A percentile compares a stretch with the other conserved stretches of the same genome.
Evolutionary conservation across 2,797 vertebrate genomes (phyloP).

Genomic region (Valencia hispanica): DNA sequence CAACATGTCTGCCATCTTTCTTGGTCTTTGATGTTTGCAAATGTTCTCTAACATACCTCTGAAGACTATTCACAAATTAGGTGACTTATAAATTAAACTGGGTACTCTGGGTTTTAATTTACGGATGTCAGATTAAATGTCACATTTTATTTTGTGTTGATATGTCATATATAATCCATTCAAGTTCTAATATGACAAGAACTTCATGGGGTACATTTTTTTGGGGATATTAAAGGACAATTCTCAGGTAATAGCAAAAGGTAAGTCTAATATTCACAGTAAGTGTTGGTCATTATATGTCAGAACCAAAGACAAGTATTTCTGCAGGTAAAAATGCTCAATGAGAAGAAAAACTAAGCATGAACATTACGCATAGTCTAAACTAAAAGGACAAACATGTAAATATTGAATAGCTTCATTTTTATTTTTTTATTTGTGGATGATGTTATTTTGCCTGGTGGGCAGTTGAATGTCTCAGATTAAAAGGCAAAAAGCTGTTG

Average conservation of each 20-base stretch:
- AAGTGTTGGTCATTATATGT: neutral
- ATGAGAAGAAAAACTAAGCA: neutral
- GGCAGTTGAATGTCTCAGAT: conserved; percentile 27
- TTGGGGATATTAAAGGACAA: no score
- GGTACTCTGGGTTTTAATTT: neutral
- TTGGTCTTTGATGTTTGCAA: neutral
- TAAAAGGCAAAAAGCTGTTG: conserved; percentile 15
- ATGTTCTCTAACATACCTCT: neutral
- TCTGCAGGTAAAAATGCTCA: neutral
- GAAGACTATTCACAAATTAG: neutral
- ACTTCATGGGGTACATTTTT: neutral
- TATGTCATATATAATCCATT: no score
- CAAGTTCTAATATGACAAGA: neutral
- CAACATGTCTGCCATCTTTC: neutral
- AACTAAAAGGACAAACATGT: conserved; percentile 12
- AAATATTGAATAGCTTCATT: conserved; percentile 8
- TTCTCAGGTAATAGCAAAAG: neutral
- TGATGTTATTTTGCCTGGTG: conserved; percentile 18
- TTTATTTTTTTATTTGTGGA: conserved; percentile 10
- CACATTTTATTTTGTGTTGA: no score
- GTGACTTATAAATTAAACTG: neutral
- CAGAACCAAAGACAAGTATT: neutral
- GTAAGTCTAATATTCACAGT: neutral
- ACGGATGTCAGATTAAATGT: neutral
- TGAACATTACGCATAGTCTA: conserved; percentile 1